Conservation (phyloP, 2,888 invertebrate genomes). For the Hirtodrosophila duncani region DNA sequence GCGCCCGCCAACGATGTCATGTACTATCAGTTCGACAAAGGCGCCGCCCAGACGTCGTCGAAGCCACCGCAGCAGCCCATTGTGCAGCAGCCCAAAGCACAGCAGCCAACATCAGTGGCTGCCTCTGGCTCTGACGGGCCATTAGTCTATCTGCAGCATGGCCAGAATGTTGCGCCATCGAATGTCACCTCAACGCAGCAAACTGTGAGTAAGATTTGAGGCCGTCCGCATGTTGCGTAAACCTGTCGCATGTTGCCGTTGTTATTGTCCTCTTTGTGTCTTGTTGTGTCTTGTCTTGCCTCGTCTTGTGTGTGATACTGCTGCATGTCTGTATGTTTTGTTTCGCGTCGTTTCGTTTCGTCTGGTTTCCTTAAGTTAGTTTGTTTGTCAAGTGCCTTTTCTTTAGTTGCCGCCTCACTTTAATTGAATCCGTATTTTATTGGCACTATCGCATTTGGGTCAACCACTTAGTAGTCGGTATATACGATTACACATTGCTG, state of each 20-base stretch:
- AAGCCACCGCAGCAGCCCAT: constrained; percentile 51
- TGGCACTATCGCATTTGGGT: constrained; percentile 43
- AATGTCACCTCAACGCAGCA: constrained; percentile 66
- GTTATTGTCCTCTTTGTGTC: constrained; percentile 13
- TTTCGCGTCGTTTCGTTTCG: constrained; percentile 24
- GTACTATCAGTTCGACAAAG: constrained; percentile 77
- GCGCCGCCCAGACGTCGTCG: constrained; percentile 43
- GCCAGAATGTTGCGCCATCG: constrained; percentile 59
- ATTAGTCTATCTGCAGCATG: constrained; percentile 74
- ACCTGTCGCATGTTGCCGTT: constrained; percentile 56
- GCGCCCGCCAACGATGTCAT: constrained; percentile 75
- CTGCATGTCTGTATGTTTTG: constrained; percentile 37
- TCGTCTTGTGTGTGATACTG: constrained; percentile 12
- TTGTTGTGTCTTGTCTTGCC: constrained; percentile 6
- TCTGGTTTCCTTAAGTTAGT: constrained; percentile 16
- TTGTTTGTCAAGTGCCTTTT: constrained; percentile 18
- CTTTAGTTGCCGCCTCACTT: constrained; percentile 34
- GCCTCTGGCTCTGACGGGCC: constrained; percentile 50
- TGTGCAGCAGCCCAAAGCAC: constrained; percentile 66
- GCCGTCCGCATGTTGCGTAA: constrained; percentile 44
- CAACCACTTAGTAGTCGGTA: constrained; percentile 39
- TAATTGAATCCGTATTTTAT: constrained; percentile 65
- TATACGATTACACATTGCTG: constrained; percentile 1
- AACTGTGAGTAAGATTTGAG: constrained; percentile 74
- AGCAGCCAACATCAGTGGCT: constrained; percentile 27